phyloP scores from a whole-genome alignment of 2,113 vertebrate genomes.

The Strix aluco region DNA sequence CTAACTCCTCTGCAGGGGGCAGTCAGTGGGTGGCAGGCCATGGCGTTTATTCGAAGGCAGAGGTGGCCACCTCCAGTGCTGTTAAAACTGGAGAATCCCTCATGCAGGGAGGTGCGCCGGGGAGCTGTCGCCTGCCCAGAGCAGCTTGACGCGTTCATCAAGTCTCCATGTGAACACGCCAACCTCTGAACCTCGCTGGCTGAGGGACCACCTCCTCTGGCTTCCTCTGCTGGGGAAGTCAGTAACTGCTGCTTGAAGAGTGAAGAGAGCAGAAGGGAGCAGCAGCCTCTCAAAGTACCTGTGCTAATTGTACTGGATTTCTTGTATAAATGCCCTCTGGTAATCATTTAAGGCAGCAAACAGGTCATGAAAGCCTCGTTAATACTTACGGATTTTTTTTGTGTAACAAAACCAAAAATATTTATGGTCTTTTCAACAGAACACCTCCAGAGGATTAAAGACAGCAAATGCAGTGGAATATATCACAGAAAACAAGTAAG shows the following conservation, averaged over 20 bases:
- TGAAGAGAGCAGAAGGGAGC: not conserved
- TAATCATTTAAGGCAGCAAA: not conserved
- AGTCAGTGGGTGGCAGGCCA: not conserved
- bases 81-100: not conserved
- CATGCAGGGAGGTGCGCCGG: not conserved
- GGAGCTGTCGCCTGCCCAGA: not conserved
- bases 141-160: not conserved
- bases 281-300: not conserved
- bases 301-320: not conserved
- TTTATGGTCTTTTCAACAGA: slow-evolving; percentile 66
- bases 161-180: not conserved
- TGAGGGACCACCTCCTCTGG: not conserved
- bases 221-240: not conserved
- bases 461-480: slow-evolving; percentile 73
- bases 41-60: not conserved
- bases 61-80: not conserved
- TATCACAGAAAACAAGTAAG: slow-evolving; percentile 82
- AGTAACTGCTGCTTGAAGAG: not conserved
- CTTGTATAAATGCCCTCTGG: not conserved
- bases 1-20: not conserved
- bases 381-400: not conserved
- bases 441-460: slow-evolving; percentile 81
- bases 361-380: not conserved
- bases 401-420: not conserved
- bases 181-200: not conserved